Percentiles rank a stretch among this genome's conserved stretches.
phyloP scores from a whole-genome alignment of 92 coral and sea anemone species.

The Porites divaricata region DNA sequence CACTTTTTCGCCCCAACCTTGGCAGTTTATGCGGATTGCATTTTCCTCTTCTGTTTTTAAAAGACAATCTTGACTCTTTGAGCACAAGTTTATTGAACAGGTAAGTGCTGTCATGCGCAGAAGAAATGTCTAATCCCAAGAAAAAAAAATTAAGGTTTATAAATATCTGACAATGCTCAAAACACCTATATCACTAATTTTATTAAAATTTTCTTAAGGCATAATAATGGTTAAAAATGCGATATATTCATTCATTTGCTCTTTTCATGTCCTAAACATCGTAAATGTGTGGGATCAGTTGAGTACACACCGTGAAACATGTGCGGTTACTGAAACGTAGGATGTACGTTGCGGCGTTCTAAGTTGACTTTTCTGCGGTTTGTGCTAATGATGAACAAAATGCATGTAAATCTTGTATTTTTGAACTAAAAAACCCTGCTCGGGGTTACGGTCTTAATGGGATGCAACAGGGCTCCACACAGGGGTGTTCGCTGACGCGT shows the following conservation, averaged over 20 bases:
- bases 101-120: constrained; percentile 50
- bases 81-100: constrained; percentile 16
- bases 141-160: background rate
- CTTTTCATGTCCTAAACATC: constrained; percentile 7
- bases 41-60: background rate
- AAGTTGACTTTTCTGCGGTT: background rate
- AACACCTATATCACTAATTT: background rate
- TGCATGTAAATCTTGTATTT: background rate
- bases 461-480: background rate
- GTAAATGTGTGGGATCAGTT: constrained; percentile 21
- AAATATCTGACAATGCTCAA: background rate
- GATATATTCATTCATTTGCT: constrained; percentile 7
- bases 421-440: background rate
- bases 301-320: constrained; percentile 7
- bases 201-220: no score
- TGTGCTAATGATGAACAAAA: background rate
- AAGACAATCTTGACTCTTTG: background rate
- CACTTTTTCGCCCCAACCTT: constrained; percentile 1
- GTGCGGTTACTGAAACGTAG: background rate
- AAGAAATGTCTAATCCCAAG: background rate
- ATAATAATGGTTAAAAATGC: background rate
- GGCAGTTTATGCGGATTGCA: background rate
- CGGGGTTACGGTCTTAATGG: background rate
- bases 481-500: constrained; percentile 22
- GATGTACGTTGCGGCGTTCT: background rate